These are phyloP conservation scores for Pseudanteris insignis DNA, from an alignment of 2,888 invertebrate species.

Conservation along the genomic window DNA sequence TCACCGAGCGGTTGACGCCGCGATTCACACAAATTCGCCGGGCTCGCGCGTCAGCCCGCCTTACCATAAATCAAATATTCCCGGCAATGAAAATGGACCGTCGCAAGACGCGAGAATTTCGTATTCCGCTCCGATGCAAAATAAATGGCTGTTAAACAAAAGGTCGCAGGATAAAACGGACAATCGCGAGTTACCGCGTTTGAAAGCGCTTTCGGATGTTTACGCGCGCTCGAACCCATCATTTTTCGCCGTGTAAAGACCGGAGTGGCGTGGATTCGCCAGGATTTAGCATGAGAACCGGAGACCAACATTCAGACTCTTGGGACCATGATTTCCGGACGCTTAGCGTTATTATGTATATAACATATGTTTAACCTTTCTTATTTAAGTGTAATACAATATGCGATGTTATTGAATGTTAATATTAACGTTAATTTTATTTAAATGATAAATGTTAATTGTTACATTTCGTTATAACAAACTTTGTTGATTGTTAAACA, in stretches of 20 bases:
- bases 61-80: conserved; percentile 45
- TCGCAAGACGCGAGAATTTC: conserved; percentile 42
- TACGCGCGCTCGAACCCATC: conserved; percentile 30
- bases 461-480: no score
- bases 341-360: conserved; percentile 18
- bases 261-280: conserved; percentile 22
- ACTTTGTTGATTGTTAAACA: no score
- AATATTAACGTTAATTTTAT: no score
- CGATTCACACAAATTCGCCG: conserved; percentile 34
- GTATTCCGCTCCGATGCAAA: conserved; percentile 42
- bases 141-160: conserved; percentile 45
- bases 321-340: no score
- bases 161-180: conserved; percentile 38
- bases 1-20: conserved; percentile 14
- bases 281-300: no score
- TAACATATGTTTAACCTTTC: no score
- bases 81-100: conserved; percentile 37
- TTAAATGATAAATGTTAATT: no score
- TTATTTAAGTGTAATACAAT: no score
- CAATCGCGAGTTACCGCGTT: conserved; percentile 12
- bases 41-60: conserved; percentile 34
- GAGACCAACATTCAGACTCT: no score
- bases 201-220: conserved; percentile 28
- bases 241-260: conserved; percentile 20
- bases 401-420: no score